Percentiles rank a stretch among this genome's conserved stretches.
phyloP scores from a whole-genome alignment of 64 coral and sea anemone genomes.

The Exaiptasia diaphana region DNA sequence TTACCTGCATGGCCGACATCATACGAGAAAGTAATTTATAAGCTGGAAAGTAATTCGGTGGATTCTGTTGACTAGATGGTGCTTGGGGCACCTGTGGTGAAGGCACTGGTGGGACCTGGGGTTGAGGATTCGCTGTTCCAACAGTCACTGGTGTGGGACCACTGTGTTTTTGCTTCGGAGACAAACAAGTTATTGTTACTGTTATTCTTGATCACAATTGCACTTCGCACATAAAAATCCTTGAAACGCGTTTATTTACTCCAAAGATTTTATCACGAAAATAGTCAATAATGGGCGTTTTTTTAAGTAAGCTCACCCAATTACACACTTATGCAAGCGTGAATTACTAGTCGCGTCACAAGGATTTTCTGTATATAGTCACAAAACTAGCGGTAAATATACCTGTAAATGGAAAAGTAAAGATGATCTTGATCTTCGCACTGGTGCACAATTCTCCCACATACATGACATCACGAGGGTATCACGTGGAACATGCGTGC shows the following conservation, averaged over 20 bases:
- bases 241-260: too few relatives aligned
- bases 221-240: background rate
- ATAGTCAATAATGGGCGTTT: background rate
- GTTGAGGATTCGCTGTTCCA: conserved; percentile 37
- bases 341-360: too few relatives aligned
- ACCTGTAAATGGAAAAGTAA: conserved; percentile 84
- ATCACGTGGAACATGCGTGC: conserved; percentile 65
- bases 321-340: too few relatives aligned
- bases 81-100: conserved; percentile 23
- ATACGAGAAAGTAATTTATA: conserved; percentile 83
- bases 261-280: too few relatives aligned
- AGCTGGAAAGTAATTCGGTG: conserved; percentile 49
- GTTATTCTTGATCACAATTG: background rate
- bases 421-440: conserved; percentile 79
- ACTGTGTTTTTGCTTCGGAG: conserved; percentile 58
- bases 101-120: conserved; percentile 9
- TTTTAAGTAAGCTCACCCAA: background rate
- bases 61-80: conserved; percentile 16
- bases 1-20: conserved; percentile 78
- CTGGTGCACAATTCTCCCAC: conserved; percentile 83
- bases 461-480: conserved; percentile 68
- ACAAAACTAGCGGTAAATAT: background rate
- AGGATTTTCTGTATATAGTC: too few relatives aligned
- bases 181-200: background rate
- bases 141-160: conserved; percentile 17